Conservation (phyloP, 2,888 invertebrate species). For the Erebia ligea region DNA sequence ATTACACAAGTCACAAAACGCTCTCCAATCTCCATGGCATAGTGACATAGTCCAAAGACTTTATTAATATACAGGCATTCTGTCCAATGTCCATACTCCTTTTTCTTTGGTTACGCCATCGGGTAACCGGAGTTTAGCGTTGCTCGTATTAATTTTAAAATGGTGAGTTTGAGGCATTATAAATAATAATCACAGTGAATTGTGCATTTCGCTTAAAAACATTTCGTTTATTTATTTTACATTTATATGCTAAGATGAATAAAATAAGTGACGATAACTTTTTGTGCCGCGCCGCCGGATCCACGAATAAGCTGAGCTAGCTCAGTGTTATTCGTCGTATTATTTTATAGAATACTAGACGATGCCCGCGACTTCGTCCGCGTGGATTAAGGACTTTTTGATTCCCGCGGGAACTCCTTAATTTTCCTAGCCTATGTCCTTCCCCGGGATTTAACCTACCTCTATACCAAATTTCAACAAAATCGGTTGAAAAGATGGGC, state of each 20-base stretch:
- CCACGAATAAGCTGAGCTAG: background rate
- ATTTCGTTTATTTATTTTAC: background rate
- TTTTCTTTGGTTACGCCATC: slow-evolving; percentile 44
- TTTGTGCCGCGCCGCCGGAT: slow-evolving; percentile 22
- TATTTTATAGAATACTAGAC: background rate
- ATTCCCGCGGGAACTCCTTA: too few relatives aligned
- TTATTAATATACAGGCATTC: too few relatives aligned
- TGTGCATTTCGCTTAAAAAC: slow-evolving; percentile 5
- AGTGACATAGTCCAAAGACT: too few relatives aligned
- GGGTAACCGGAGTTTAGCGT: slow-evolving; percentile 43
- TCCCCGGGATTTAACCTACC: too few relatives aligned
- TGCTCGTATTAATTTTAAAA: slow-evolving; percentile 40
- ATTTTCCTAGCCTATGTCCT: too few relatives aligned
- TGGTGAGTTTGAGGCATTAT: slow-evolving; percentile 48
- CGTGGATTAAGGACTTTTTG: too few relatives aligned
- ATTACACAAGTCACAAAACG: too few relatives aligned
- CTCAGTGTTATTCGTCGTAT: background rate
- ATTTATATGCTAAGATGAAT: slow-evolving; percentile 31
- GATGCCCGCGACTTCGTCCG: too few relatives aligned
- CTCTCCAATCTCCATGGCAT: too few relatives aligned
- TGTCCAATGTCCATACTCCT: too few relatives aligned
- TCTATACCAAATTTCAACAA: too few relatives aligned
- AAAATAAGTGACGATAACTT: slow-evolving; percentile 36
- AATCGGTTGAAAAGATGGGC: too few relatives aligned
- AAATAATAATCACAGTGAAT: slow-evolving; percentile 40